Evolutionary conservation across 2,888 invertebrate species (phyloP), one percentile per base, ranked within the genome.

Genomic region (Epinotia demarniana): DNA sequence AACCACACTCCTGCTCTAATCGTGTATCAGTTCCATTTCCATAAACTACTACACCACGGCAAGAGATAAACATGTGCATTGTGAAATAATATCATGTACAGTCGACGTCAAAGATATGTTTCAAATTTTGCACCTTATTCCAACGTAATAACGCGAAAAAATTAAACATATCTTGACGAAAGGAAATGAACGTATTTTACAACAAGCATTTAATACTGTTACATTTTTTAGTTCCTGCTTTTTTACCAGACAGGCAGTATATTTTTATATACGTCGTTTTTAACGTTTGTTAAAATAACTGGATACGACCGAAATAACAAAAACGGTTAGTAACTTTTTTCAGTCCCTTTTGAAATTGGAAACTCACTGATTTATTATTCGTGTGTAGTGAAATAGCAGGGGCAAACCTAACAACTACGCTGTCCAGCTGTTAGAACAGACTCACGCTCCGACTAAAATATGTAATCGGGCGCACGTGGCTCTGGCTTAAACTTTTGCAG

Each of bases 401-500:
- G 16, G n/a, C n/a, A 53, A n/a, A 53, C n/a, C 53, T 53, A 53
- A 53, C 53, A n/a, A 53, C 53, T 53, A 5, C n/a, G n/a, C 16
- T 53, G 53, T 53, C 53, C 16, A 53, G n/a, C n/a, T 6, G n/a
- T 53, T 53, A n/a, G n/a, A n/a, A 1, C 39, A 33, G 13, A 43
- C 58, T 58, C 61, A 60, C 61, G 33, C 33, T 33, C 11, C 68
- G 43, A 58, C 68, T 69, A 23, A 69, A 69, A 69, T 69, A 69
- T 69, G 60, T 58, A 60, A 69, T 69, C 46, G 43, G 55, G 68
- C 19, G 69, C 60, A 60, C 60, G 69, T 60, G 69, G 69, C 60
- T 23, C 58, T n/a, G 12, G 69, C 60, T 69, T 58, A 58, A 69
- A 69, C 58, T 69, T 68, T 69, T 23, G 58, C 69, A 46, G 58